Percentiles rank a stretch among this genome's conserved stretches.
phyloP scores from a whole-genome alignment of 1,140 invertebrate genomes.

The Leptonema lineaticorne region DNA sequence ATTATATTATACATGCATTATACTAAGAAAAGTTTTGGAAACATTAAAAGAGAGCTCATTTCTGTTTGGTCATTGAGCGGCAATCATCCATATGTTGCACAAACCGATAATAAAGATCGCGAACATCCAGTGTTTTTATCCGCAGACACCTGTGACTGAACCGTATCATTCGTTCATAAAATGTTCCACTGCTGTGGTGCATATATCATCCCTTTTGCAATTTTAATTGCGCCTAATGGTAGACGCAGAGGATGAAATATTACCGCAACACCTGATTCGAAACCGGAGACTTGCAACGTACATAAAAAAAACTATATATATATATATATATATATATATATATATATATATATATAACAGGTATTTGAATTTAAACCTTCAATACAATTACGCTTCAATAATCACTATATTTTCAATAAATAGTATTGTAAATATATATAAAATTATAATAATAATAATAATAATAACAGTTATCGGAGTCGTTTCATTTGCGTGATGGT shows the following conservation, averaged over 20 bases:
- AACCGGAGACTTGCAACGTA: not conserved
- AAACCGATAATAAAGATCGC: conserved; percentile 18
- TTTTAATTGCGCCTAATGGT: conserved; percentile 23
- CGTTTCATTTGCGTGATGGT: conserved; percentile 13
- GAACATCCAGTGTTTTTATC: not conserved
- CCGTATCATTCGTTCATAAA: conserved; percentile 6
- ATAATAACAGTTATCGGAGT: too few species aligned
- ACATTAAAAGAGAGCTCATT: too few species aligned
- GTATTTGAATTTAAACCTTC: too few species aligned
- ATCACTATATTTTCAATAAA: too few species aligned
- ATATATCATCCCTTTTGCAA: conserved; percentile 18
- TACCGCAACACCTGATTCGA: conserved; percentile 27
- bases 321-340: not conserved
- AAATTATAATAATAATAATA: too few species aligned
- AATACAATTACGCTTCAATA: too few species aligned
- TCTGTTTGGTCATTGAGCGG: conserved; percentile 18
- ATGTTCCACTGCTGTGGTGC: not conserved
- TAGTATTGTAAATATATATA: too few species aligned
- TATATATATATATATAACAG: too few species aligned
- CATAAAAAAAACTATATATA: not conserved
- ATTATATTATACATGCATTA: too few species aligned
- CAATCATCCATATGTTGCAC: conserved; percentile 38
- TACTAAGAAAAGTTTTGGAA: too few species aligned
- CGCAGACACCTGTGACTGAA: conserved; percentile 32
- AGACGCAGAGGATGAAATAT: conserved; percentile 20